Evolutionary conservation across 2,113 vertebrate genomes (phyloP).

Genomic region (Turdus rufiventris): DNA sequence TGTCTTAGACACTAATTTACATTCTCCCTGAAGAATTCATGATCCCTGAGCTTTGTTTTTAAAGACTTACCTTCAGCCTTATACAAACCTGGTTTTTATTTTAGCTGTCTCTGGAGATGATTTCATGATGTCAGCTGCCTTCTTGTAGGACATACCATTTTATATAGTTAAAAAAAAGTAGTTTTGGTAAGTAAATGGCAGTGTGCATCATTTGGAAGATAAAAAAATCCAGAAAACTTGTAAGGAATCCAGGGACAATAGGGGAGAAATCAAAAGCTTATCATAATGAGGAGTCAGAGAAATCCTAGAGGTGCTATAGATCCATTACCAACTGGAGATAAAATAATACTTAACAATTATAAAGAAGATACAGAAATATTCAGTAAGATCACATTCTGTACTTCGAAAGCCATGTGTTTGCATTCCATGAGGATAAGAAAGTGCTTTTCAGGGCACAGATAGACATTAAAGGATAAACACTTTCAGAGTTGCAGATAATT

Average conservation of each 20-base stretch:
- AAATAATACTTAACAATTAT: not conserved
- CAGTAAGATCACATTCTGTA: not conserved
- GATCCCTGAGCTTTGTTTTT: not conserved
- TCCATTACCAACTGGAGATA: not conserved
- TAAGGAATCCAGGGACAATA: not conserved
- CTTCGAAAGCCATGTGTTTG: not conserved
- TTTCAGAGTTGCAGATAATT: not conserved
- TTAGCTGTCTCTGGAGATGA: not conserved
- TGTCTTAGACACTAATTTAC: not conserved
- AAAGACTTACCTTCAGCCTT: not conserved
- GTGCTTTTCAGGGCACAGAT: not conserved
- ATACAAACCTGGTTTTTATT: not conserved
- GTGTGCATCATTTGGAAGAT: not conserved
- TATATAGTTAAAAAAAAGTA: not conserved
- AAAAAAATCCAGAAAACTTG: not conserved
- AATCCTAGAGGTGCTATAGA: not conserved
- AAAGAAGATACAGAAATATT: not conserved
- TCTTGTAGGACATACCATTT: not conserved
- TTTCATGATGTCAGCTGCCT: not conserved
- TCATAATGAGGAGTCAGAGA: not conserved
- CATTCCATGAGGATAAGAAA: slow-evolving; percentile 33
- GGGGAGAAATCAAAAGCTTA: not conserved
- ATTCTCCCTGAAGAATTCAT: not conserved
- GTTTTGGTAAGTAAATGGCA: not conserved
- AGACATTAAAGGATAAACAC: not conserved